phyloP scores from a whole-genome alignment of 2,888 invertebrate species.

The Hirtodrosophila confusa region DNA sequence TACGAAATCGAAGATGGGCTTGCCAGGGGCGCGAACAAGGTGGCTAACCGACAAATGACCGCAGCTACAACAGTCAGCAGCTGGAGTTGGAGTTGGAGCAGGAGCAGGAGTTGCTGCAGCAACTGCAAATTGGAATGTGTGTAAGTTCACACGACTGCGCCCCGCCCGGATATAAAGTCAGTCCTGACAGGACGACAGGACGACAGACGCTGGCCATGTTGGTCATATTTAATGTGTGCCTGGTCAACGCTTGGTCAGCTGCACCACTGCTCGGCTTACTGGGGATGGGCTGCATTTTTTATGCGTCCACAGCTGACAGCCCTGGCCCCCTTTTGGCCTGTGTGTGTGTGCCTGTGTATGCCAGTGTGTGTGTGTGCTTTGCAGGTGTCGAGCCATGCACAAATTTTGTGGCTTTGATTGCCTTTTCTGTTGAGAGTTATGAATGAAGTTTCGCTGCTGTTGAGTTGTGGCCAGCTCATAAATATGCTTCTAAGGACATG shows the following conservation, averaged over 20 bases:
- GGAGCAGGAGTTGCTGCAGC: constrained; percentile 16
- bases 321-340: constrained; percentile 49
- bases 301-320: constrained; percentile 75
- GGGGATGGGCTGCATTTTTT: constrained; percentile 64
- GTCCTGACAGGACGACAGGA: constrained; percentile 47
- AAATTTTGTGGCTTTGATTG: constrained; percentile 79
- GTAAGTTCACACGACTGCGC: constrained; percentile 63
- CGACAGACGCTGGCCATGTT: constrained; percentile 59
- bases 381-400: constrained; percentile 70
- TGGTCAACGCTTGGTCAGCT: constrained; percentile 62
- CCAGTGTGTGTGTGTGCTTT: constrained; percentile 15
- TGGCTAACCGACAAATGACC: constrained; percentile 76
- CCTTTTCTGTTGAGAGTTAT: constrained; percentile 66
- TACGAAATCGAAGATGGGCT: constrained; percentile 69
- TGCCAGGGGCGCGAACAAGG: constrained; percentile 61
- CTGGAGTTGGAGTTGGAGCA: constrained; percentile 20
- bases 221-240: constrained; percentile 75
- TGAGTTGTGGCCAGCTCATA: constrained; percentile 69
- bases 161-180: constrained; percentile 61
- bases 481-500: constrained; percentile 57
- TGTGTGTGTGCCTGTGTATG: not conserved
- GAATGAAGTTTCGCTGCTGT: constrained; percentile 71
- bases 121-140: constrained; percentile 71
- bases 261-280: constrained; percentile 26
- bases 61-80: constrained; percentile 43